Conservation (phyloP, 2,113 vertebrate genomes). For the Cygnus atratus region DNA sequence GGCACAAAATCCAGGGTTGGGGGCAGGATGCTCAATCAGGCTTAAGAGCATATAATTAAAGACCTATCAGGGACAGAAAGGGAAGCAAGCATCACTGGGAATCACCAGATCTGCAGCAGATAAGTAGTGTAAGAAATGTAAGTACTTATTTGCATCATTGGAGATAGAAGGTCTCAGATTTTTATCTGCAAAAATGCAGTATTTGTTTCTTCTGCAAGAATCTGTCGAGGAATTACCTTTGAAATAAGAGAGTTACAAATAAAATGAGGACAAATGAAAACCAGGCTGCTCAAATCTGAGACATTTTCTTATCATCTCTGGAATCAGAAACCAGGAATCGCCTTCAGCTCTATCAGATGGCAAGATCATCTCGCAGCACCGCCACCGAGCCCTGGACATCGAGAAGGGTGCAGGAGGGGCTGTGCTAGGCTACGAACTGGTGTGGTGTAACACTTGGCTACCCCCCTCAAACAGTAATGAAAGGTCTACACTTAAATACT, state of each 20-base stretch:
- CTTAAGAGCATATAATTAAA: background rate
- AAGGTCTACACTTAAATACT: background rate
- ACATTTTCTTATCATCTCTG: background rate
- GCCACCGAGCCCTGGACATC: rapidly evolving
- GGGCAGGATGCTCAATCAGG: background rate
- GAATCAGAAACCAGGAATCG: rapidly evolving
- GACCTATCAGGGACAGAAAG: background rate
- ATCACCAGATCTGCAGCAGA: background rate
- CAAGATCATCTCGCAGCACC: rapidly evolving
- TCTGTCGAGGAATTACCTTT: background rate
- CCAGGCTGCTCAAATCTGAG: background rate
- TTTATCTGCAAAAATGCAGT: background rate
- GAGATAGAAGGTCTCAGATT: background rate
- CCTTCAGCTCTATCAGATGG: background rate
- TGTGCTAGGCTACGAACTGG: background rate
- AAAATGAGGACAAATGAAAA: background rate
- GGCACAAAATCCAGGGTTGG: background rate
- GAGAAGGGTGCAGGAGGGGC: background rate
- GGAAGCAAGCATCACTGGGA: background rate
- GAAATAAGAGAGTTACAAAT: background rate
- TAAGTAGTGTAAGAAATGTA: background rate
- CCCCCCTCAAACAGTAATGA: background rate
- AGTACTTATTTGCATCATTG: background rate
- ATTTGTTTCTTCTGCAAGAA: background rate
- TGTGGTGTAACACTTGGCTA: background rate